These are phyloP conservation scores for Saccostrea echinata DNA, from an alignment of 1,140 invertebrate species.

Conservation along the genomic window DNA sequence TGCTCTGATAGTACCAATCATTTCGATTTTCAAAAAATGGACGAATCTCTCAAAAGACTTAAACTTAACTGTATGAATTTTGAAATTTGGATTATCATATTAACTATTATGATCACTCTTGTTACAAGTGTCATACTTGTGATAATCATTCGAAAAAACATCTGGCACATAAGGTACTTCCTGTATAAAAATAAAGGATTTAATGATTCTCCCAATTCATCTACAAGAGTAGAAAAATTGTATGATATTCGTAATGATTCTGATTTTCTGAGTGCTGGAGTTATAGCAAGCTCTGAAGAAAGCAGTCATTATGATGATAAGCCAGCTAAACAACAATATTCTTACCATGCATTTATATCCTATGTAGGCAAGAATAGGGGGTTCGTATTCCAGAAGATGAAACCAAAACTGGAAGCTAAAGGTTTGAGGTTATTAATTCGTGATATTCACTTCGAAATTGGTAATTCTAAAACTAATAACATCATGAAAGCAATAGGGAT, in stretches of 20 bases:
- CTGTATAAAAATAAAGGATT: not conserved
- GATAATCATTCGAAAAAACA: not conserved
- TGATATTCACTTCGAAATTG: conserved; percentile 1
- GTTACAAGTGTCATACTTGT: not conserved
- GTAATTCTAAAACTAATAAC: not conserved
- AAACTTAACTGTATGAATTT: not conserved
- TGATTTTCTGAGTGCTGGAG: not conserved
- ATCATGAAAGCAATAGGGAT: not conserved
- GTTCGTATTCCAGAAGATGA: not conserved
- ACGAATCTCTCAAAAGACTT: not conserved
- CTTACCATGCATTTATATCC: not conserved
- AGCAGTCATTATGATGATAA: not conserved
- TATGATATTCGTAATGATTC: not conserved
- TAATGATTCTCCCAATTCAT: not conserved
- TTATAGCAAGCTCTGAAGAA: not conserved
- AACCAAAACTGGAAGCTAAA: not conserved
- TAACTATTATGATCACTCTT: not conserved
- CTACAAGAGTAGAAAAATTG: not conserved
- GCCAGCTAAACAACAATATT: not conserved
- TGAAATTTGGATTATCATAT: not conserved
- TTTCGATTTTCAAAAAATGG: not conserved
- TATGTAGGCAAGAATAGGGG: not conserved
- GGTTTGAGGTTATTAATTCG: not conserved
- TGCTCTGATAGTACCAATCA: not conserved
- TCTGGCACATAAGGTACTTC: not conserved